phyloP scores from a whole-genome alignment of 2,888 invertebrate species.

The Calameuta pallipes region DNA sequence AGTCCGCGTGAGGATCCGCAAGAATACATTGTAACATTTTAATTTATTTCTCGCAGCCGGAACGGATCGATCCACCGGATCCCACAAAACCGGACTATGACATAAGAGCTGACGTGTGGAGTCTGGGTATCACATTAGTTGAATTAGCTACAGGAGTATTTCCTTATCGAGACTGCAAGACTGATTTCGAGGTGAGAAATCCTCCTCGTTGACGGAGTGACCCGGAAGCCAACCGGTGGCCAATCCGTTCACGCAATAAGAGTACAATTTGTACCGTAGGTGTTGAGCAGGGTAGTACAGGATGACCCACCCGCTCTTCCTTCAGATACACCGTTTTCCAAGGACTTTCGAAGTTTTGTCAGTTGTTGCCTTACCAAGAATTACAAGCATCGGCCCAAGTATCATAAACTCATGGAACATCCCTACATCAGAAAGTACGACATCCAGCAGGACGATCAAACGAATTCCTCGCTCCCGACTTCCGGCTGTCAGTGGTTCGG shows the following conservation, averaged over 20 bases:
- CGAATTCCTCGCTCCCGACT: conserved; percentile 46
- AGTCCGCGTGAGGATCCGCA: conserved; percentile 4
- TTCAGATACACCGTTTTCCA: conserved; percentile 79
- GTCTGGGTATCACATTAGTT: conserved; percentile 94
- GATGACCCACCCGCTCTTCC: conserved; percentile 91
- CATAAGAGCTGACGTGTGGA: conserved; percentile 99
- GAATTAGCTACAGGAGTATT: conserved; percentile 97
- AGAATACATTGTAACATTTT: neutral
- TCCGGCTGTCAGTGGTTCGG: conserved; percentile 79
- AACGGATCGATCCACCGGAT: conserved; percentile 94
- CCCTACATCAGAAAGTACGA: conserved; percentile 88
- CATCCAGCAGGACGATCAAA: conserved; percentile 43
- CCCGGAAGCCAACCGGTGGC: too few relatives aligned
- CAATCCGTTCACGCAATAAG: neutral
- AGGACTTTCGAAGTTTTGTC: conserved; percentile 91
- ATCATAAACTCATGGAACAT: conserved; percentile 89
- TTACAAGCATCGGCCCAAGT: conserved; percentile 93
- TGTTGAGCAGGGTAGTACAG: conserved; percentile 76
- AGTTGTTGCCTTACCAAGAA: conserved; percentile 94
- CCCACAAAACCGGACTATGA: conserved; percentile 96
- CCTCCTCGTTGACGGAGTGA: too few relatives aligned
- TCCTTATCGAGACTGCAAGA: conserved; percentile 94
- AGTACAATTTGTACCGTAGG: conserved; percentile 52
- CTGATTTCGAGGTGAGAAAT: conserved; percentile 90
- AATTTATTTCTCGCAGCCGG: conserved; percentile 76